phyloP scores from a whole-genome alignment of 2,888 invertebrate species.

The Yponomeuta plumbellus region DNA sequence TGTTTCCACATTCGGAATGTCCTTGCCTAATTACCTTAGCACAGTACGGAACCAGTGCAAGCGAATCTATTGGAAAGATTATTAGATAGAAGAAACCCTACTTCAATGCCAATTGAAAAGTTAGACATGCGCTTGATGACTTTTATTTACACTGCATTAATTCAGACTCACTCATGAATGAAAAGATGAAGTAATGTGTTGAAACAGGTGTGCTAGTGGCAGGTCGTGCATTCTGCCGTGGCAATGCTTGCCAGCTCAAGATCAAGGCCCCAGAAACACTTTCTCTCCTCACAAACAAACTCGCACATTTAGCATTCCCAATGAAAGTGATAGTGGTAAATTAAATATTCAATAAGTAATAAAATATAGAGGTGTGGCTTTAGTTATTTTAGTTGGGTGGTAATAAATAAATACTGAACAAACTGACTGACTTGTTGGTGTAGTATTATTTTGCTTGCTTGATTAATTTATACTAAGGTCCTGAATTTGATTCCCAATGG shows the following conservation, averaged over 20 bases:
- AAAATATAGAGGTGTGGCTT: background rate
- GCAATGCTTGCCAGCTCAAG: slow-evolving; percentile 33
- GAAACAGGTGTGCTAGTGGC: background rate
- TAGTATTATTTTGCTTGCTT: too few species aligned
- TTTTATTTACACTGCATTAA: background rate
- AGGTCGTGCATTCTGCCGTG: background rate
- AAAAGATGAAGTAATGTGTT: background rate
- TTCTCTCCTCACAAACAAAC: slow-evolving; percentile 1
- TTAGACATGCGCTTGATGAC: background rate
- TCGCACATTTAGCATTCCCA: background rate
- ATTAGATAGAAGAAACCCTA: too few species aligned
- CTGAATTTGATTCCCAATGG: too few species aligned
- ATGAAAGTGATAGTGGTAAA: background rate
- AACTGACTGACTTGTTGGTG: too few species aligned
- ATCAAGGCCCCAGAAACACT: slow-evolving; percentile 31
- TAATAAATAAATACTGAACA: too few species aligned
- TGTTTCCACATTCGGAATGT: background rate
- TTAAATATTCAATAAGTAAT: background rate
- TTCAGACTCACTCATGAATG: background rate
- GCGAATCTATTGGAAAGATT: too few species aligned
- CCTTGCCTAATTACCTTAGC: too few species aligned
- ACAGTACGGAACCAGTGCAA: too few species aligned
- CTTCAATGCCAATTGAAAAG: background rate
- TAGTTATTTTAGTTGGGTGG: too few species aligned
- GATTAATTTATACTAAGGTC: too few species aligned